These are phyloP conservation scores for Burhinus oedicnemus DNA, from an alignment of 2,113 vertebrate species.

Conservation along the genomic window DNA sequence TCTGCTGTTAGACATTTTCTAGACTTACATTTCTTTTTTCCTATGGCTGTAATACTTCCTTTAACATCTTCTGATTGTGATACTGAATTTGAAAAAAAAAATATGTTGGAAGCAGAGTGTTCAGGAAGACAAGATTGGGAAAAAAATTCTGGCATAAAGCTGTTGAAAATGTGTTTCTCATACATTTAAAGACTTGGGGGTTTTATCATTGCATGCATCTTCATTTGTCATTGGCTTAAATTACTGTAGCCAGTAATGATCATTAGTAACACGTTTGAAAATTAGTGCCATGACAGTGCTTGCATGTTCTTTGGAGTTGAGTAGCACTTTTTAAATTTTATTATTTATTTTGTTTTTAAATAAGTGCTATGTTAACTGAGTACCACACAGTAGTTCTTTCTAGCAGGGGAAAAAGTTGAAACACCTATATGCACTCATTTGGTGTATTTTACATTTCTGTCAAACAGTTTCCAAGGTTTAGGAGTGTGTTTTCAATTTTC, in stretches of 20 bases:
- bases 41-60: background rate
- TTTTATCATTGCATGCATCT: background rate
- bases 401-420: background rate
- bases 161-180: background rate
- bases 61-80: background rate
- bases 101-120: background rate
- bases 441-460: background rate
- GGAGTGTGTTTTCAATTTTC: background rate
- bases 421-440: rapidly evolving
- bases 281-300: background rate
- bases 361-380: background rate
- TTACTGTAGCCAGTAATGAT: background rate
- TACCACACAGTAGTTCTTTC: background rate
- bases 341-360: background rate
- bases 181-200: background rate
- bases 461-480: background rate
- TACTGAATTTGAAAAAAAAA: background rate
- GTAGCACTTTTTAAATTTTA: background rate
- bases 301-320: background rate
- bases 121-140: background rate
- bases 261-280: background rate
- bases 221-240: background rate
- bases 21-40: background rate
- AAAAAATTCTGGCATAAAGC: background rate
- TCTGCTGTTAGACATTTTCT: background rate